phyloP scores from a whole-genome alignment of 2,113 vertebrate genomes.

The Heloderma charlesbogerti region DNA sequence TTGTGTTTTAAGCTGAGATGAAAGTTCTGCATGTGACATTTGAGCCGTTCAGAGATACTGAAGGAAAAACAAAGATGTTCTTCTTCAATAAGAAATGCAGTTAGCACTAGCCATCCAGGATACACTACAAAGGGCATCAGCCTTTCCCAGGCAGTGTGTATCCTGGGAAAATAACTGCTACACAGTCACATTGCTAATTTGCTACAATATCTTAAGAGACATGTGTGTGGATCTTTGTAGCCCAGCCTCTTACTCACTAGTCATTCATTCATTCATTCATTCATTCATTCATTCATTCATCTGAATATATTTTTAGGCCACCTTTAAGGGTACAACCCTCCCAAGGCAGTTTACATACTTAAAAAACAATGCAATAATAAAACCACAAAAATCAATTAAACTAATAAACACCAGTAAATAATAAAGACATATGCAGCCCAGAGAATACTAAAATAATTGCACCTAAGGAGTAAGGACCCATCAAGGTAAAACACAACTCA shows the following conservation, averaged over 20 bases:
- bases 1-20: not conserved
- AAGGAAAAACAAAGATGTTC: not conserved
- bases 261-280: too few species aligned
- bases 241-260: not conserved
- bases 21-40: not conserved
- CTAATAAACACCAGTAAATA: too few species aligned
- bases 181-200: not conserved
- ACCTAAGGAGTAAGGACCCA: too few species aligned
- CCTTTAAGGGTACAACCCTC: too few species aligned
- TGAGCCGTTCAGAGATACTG: not conserved
- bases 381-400: too few species aligned
- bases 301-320: too few species aligned
- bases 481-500: too few species aligned
- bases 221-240: not conserved
- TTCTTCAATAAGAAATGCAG: not conserved
- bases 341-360: too few species aligned
- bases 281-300: not conserved
- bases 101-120: not conserved
- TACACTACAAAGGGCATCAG: too few species aligned
- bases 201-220: not conserved
- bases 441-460: too few species aligned
- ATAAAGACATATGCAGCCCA: too few species aligned
- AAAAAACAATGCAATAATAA: too few species aligned
- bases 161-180: not conserved
- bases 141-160: not conserved